phyloP scores from a whole-genome alignment of 2,888 invertebrate species.

The Polydrusus cervinus region DNA sequence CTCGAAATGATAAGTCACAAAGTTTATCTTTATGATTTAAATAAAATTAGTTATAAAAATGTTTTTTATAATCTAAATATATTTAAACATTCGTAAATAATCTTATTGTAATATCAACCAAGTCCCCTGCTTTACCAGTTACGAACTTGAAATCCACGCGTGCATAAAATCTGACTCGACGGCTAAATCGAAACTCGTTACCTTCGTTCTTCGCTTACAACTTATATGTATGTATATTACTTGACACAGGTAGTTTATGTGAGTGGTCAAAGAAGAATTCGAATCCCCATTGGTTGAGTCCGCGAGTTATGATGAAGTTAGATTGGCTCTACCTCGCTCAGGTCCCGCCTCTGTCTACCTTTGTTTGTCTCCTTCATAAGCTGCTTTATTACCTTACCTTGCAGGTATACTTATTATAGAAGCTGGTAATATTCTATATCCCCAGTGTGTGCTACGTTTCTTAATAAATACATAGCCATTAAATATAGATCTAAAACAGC shows the following conservation, averaged over 20 bases:
- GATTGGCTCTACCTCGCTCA: slow-evolving; percentile 69
- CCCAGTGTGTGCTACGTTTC: slow-evolving; percentile 48
- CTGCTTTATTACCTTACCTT: slow-evolving; percentile 69
- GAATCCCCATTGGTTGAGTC: slow-evolving; percentile 68
- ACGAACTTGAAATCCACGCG: slow-evolving; percentile 39
- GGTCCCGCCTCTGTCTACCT: slow-evolving; percentile 70
- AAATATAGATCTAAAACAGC: slow-evolving; percentile 51
- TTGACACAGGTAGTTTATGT: slow-evolving; percentile 70
- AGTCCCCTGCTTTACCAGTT: not conserved
- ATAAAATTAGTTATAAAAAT: no score
- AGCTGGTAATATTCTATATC: slow-evolving; percentile 52
- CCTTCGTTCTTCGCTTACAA: slow-evolving; percentile 50
- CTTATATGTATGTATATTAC: slow-evolving; percentile 65
- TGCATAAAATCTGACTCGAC: slow-evolving; percentile 52
- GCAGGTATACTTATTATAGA: slow-evolving; percentile 62
- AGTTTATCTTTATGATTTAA: no score
- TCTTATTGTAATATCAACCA: not conserved
- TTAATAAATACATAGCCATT: slow-evolving; percentile 54
- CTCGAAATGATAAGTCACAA: no score
- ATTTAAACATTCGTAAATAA: not conserved
- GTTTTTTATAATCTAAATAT: no score
- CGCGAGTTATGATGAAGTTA: slow-evolving; percentile 72
- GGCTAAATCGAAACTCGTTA: slow-evolving; percentile 54
- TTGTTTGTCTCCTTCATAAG: slow-evolving; percentile 69
- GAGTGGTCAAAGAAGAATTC: slow-evolving; percentile 71